Evolutionary conservation across 2,888 invertebrate species (phyloP).

Genomic region (Endomychus coccineus): DNA sequence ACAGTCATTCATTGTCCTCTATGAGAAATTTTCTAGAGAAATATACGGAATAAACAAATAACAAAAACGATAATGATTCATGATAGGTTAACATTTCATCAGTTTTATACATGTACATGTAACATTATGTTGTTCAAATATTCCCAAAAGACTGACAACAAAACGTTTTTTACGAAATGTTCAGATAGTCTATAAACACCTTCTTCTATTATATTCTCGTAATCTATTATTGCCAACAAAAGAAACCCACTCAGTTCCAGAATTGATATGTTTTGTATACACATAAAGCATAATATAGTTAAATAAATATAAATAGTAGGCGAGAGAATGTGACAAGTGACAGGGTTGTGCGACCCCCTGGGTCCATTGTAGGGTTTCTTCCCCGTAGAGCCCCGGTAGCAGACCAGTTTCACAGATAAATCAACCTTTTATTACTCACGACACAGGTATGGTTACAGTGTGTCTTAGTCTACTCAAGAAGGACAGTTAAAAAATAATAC

Average conservation of each 20-base stretch:
- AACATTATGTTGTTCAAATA: too few species aligned
- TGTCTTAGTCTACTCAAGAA: constrained; percentile 16
- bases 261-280: constrained; percentile 33
- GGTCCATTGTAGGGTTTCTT: constrained; percentile 27
- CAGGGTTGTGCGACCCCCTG: constrained; percentile 35
- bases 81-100: too few species aligned
- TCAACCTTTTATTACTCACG: constrained; percentile 32
- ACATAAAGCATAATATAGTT: constrained; percentile 31
- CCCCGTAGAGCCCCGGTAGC: constrained; percentile 31
- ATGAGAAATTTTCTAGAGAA: too few species aligned
- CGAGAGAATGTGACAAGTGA: constrained; percentile 37
- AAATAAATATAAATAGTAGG: constrained; percentile 39
- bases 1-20: too few species aligned
- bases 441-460: constrained; percentile 25
- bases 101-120: too few species aligned
- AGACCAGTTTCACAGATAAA: constrained; percentile 33
- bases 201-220: constrained; percentile 21
- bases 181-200: constrained; percentile 25
- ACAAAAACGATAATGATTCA: too few species aligned
- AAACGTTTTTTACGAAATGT: constrained; percentile 13
- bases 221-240: constrained; percentile 24
- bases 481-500: constrained; percentile 11
- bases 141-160: too few species aligned
- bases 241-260: constrained; percentile 25
- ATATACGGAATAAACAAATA: too few species aligned